phyloP scores from a whole-genome alignment of 2,113 vertebrate genomes.

The Phyllostomus discolor region DNA sequence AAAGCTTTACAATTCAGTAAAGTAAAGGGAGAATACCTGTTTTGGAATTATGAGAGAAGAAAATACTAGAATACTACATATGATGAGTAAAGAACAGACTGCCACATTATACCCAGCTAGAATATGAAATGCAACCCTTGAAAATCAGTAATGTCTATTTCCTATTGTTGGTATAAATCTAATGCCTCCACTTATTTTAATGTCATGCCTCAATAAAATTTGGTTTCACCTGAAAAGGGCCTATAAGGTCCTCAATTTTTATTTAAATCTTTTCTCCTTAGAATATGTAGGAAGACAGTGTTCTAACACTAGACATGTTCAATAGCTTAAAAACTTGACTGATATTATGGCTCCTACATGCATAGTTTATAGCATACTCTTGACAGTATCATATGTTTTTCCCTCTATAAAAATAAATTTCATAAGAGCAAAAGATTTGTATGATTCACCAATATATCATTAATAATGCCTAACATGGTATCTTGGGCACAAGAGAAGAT shows the following conservation, averaged over 20 bases:
- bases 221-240: not conserved
- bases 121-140: not conserved
- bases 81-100: not conserved
- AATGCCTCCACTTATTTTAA: not conserved
- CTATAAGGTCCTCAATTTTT: not conserved
- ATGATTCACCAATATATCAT: not conserved
- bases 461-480: not conserved
- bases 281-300: not conserved
- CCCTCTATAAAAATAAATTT: not conserved
- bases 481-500: not conserved
- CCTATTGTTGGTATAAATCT: not conserved
- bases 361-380: not conserved
- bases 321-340: not conserved
- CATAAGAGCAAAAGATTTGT: not conserved
- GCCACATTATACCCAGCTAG: not conserved
- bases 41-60: not conserved
- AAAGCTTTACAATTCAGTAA: not conserved
- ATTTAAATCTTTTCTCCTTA: not conserved
- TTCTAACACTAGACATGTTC: not conserved
- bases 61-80: not conserved
- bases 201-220: not conserved
- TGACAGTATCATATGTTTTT: not conserved
- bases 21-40: not conserved
- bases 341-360: not conserved
- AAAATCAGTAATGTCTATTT: not conserved